These are phyloP conservation scores for Petrophora chlorosata DNA, from an alignment of 2,888 invertebrate genomes.

Conservation along the genomic window DNA sequence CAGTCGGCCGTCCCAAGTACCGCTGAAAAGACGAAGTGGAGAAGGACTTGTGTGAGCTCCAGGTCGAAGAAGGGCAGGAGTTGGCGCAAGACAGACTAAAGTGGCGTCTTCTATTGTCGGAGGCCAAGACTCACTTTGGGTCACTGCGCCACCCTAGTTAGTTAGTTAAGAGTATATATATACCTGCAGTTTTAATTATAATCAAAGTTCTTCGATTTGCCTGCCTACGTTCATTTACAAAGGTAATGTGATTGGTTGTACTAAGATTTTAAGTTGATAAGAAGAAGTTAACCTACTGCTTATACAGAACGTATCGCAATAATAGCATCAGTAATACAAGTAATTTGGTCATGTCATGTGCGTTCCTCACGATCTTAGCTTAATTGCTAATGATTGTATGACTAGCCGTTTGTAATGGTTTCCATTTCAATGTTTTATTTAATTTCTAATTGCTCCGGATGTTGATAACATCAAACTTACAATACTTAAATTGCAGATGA, in stretches of 20 bases:
- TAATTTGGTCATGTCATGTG: conserved; percentile 59
- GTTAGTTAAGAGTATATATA: too few relatives aligned
- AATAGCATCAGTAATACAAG: conserved; percentile 51
- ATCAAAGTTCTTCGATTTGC: too few relatives aligned
- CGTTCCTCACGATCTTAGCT: conserved; percentile 63
- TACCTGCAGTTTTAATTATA: too few relatives aligned
- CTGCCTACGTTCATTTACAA: not conserved
- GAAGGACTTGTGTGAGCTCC: too few relatives aligned
- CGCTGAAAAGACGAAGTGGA: too few relatives aligned
- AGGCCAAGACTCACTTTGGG: too few relatives aligned
- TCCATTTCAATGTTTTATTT: conserved; percentile 38
- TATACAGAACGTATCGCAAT: conserved; percentile 12
- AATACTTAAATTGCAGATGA: not conserved
- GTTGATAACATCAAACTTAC: conserved; percentile 16
- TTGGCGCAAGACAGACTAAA: too few relatives aligned
- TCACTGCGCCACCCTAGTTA: too few relatives aligned
- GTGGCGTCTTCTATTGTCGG: too few relatives aligned
- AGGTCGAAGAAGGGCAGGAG: too few relatives aligned
- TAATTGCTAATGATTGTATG: conserved; percentile 48
- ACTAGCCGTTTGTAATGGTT: conserved; percentile 34
- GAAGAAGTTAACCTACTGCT: conserved; percentile 10
- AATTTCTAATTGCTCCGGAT: conserved; percentile 36
- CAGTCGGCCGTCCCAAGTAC: too few relatives aligned
- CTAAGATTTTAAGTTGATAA: not conserved
- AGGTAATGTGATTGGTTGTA: not conserved